These are phyloP conservation scores for Galerucella pusilla DNA, from an alignment of 2,888 invertebrate genomes.

Conservation along the genomic window DNA sequence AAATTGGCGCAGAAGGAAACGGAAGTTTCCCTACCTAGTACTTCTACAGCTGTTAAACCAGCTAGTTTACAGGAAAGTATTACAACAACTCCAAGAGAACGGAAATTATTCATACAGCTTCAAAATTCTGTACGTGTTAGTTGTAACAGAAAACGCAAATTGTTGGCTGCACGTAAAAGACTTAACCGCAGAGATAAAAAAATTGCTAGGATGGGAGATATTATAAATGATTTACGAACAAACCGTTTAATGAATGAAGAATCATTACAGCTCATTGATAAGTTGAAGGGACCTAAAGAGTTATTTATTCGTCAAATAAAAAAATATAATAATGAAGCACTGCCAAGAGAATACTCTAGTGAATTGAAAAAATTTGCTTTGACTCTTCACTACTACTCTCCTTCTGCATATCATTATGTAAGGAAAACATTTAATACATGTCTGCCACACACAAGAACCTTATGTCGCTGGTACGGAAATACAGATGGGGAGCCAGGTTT, in stretches of 20 bases:
- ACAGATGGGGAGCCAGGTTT: too few species aligned
- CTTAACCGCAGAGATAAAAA: background rate
- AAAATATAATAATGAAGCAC: background rate
- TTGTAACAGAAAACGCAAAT: background rate
- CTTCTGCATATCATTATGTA: too few species aligned
- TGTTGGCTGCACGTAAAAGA: slow-evolving; percentile 1
- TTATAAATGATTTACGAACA: too few species aligned
- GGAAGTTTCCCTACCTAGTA: too few species aligned
- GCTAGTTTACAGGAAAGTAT: slow-evolving; percentile 2
- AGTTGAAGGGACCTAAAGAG: background rate
- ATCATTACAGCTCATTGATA: too few species aligned
- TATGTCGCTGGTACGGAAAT: too few species aligned
- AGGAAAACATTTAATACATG: too few species aligned
- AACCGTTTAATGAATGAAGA: too few species aligned
- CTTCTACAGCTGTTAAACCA: background rate
- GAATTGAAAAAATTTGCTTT: background rate
- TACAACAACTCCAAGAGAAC: background rate
- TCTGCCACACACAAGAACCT: too few species aligned
- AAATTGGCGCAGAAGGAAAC: too few species aligned
- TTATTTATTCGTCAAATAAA: background rate
- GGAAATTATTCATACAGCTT: background rate
- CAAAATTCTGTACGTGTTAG: background rate
- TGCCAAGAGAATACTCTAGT: background rate
- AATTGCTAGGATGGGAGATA: background rate
- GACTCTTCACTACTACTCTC: background rate